A percentile compares a stretch with the other conserved stretches of the same genome.
These are phyloP conservation scores for Sinotaia quadrata DNA, from an alignment of 2,888 invertebrate genomes.

Conservation along the genomic window DNA sequence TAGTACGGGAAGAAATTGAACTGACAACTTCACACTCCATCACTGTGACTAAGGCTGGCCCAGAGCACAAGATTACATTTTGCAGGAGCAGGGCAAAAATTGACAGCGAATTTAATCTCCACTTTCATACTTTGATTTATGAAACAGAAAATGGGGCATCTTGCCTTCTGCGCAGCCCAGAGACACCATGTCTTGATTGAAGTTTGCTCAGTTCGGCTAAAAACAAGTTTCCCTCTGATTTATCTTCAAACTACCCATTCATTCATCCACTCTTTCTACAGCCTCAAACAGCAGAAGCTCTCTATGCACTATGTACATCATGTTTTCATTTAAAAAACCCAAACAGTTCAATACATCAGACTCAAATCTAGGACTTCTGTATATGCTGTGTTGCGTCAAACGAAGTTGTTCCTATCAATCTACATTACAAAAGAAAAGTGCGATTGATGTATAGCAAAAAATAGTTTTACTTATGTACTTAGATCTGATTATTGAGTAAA, in stretches of 20 bases:
- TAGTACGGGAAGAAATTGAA: conserved; percentile 5
- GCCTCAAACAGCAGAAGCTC: too few species aligned
- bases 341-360: too few species aligned
- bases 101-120: conserved; percentile 36
- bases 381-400: too few species aligned
- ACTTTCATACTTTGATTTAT: conserved; percentile 34
- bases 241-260: conserved; percentile 26
- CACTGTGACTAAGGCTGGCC: conserved; percentile 24
- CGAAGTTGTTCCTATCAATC: too few species aligned
- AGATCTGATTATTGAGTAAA: too few species aligned
- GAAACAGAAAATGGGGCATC: conserved; percentile 24
- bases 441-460: too few species aligned
- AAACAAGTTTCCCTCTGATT: conserved; percentile 21
- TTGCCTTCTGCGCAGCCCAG: conserved; percentile 11
- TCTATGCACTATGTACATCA: too few species aligned
- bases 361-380: too few species aligned
- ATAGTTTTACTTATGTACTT: too few species aligned
- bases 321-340: too few species aligned
- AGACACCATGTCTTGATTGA: conserved; percentile 23
- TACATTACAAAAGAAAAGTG: too few species aligned
- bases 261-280: too few species aligned
- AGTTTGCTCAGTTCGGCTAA: conserved; percentile 23
- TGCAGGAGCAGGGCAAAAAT: conserved; percentile 9
- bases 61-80: conserved; percentile 23
- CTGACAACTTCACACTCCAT: conserved; percentile 29